These are phyloP conservation scores for Phoxinus phoxinus DNA, from an alignment of 2,113 vertebrate species.

Conservation along the genomic window DNA sequence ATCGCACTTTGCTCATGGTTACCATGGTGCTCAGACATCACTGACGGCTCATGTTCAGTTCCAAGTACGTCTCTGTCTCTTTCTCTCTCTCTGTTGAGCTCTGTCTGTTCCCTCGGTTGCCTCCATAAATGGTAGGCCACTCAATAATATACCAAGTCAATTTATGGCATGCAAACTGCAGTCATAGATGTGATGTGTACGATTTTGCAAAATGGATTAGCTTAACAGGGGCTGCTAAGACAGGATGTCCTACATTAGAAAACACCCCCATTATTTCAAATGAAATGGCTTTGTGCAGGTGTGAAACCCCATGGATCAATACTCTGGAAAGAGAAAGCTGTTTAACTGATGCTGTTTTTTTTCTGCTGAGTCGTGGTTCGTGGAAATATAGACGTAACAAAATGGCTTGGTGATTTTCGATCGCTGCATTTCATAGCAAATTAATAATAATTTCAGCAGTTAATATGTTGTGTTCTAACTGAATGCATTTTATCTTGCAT, in stretches of 20 bases:
- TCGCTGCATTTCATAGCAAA: not conserved
- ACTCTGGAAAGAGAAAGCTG: slow-evolving; percentile 18
- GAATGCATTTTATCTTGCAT: slow-evolving; percentile 1
- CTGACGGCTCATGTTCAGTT: not conserved
- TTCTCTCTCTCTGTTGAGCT: slow-evolving; percentile 10
- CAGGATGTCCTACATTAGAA: slow-evolving; percentile 44
- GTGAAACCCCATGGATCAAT: slow-evolving; percentile 40
- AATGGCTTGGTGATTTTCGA: not conserved
- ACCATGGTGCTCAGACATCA: slow-evolving; percentile 38
- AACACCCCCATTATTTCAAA: not conserved
- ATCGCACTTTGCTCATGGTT: slow-evolving; percentile 17
- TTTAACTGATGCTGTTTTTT: slow-evolving; percentile 16
- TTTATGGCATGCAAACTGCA: slow-evolving; percentile 30
- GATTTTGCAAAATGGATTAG: not conserved
- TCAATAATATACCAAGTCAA: slow-evolving; percentile 38
- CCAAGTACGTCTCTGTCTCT: slow-evolving; percentile 29
- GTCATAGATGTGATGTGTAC: not conserved
- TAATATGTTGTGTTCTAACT: not conserved
- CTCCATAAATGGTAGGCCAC: slow-evolving; percentile 32
- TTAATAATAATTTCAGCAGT: not conserved
- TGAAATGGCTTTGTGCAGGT: slow-evolving; percentile 27
- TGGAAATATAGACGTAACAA: not conserved
- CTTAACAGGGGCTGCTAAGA: not conserved
- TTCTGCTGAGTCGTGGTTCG: not conserved
- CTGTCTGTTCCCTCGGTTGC: not conserved